phyloP scores from a whole-genome alignment of 1,140 invertebrate species.

The Zelostemma sp. region DNA sequence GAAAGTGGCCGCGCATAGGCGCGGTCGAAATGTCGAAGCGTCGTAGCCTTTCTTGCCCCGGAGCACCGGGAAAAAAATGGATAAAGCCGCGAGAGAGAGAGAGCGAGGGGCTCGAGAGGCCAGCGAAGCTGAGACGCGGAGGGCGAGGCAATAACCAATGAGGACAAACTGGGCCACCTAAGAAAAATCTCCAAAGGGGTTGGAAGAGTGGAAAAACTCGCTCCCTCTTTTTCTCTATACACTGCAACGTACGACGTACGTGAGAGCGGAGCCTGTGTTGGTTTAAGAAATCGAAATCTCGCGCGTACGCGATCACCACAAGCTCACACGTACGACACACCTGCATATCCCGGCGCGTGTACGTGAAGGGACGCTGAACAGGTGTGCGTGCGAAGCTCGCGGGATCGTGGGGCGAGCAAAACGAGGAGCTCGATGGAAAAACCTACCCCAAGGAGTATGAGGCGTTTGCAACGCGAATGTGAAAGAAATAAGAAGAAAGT shows the following conservation, averaged over 20 bases:
- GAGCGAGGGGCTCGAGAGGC: constrained; percentile 35
- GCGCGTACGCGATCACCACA: constrained; percentile 32
- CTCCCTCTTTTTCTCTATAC: constrained; percentile 32
- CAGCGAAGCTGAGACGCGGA: constrained; percentile 19
- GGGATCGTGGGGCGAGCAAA: constrained; percentile 11
- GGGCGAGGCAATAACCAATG: constrained; percentile 60
- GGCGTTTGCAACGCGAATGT: constrained; percentile 44
- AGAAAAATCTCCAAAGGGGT: constrained; percentile 61
- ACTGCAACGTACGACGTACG: constrained; percentile 27
- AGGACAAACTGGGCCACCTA: constrained; percentile 61
- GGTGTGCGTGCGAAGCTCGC: constrained; percentile 36
- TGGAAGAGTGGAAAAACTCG: constrained; percentile 52
- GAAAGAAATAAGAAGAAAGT: constrained; percentile 63
- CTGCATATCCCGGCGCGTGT: constrained; percentile 6
- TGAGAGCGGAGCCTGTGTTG: constrained; percentile 22
- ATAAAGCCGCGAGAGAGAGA: constrained; percentile 26
- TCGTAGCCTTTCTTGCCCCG: too few relatives aligned
- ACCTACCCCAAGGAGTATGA: constrained; percentile 55
- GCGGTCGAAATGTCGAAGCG: neutral
- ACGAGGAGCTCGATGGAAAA: constrained; percentile 47
- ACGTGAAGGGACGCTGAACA: constrained; percentile 12
- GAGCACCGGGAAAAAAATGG: constrained; percentile 20
- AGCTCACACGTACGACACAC: constrained; percentile 20
- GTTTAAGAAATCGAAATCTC: constrained; percentile 51
- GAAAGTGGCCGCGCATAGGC: too few relatives aligned